phyloP scores from a whole-genome alignment of 2,797 vertebrate genomes.

The Alosa sapidissima region DNA sequence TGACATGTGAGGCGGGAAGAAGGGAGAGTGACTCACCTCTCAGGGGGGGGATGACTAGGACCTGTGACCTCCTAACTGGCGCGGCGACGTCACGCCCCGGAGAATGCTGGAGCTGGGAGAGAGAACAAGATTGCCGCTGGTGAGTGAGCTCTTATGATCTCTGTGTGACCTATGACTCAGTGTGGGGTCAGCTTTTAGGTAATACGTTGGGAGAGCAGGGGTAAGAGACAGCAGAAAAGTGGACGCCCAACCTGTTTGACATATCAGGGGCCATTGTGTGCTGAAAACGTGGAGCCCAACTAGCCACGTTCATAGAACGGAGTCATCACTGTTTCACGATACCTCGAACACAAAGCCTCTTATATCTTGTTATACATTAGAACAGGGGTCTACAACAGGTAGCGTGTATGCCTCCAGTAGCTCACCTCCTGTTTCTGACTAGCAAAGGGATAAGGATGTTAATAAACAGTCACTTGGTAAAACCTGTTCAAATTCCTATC shows the following conservation, averaged over 20 bases:
- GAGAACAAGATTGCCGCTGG: background rate
- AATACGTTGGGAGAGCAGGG: background rate
- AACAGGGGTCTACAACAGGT: no score
- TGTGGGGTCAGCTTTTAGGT: background rate
- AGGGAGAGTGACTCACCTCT: slow-evolving; percentile 6
- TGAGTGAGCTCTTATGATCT: background rate
- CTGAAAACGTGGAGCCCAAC: background rate
- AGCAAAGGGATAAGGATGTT: no score
- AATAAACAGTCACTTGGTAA: no score
- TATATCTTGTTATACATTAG: background rate
- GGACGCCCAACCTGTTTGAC: no score
- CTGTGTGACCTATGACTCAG: background rate
- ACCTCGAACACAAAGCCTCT: background rate
- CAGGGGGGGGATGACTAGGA: background rate
- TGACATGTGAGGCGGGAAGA: background rate
- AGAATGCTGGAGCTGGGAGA: background rate
- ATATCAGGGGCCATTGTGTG: no score
- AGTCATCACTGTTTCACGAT: background rate
- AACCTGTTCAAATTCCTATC: no score
- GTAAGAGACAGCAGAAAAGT: background rate
- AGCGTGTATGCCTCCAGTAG: no score
- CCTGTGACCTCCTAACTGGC: background rate
- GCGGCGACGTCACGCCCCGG: background rate
- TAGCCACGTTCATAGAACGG: background rate
- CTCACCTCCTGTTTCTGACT: no score